Evolutionary conservation across 1,140 invertebrate genomes (phyloP), one percentile per base, ranked within the genome.

Genomic region (Atta cephalotes): DNA sequence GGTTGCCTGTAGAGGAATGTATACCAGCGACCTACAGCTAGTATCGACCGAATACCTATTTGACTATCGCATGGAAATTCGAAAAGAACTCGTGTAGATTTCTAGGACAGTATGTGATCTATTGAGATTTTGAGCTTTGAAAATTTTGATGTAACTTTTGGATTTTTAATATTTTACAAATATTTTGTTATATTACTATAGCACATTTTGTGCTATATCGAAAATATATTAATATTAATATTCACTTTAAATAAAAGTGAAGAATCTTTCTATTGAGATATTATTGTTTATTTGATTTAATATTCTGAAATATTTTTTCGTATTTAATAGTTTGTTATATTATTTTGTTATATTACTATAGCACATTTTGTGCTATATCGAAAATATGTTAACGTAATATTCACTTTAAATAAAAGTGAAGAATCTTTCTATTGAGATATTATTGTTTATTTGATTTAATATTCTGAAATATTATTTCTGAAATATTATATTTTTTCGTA

Each of bases 91-190:
- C 56, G 12, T 3, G 74, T 35, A 39, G 77, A 39, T 65, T 35
- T 79, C 77, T 66, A 68, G n/a, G 49, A 12, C 45, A 35, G 77
- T 51, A 16, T 71, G 65, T 70, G n/a, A 81, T 58, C 51, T 1
- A n/a, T 6, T 16, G 51, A 82, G 21, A 49, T 53, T 7, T 3
- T n/a, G n/a, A 45, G 25, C 2, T 39, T 80, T 80, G 2, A 80
- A 80, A 80, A 31, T 62, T 16, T 14, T 21, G 56, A 25, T 35
- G 18, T 3, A 9, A 35, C 9, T 51, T 53, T 35, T 74, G 35
- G 0, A 72, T 31, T 14, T 51, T 51, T 51, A 39, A 5, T 49
- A 49, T 53, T 25, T 28, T n/a, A 51, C 45, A 49, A 70, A 70
- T 70, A 49, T 39, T 3, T 68, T 10, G 1, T 49, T 39, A 39